phyloP scores from a whole-genome alignment of 2,797 vertebrate genomes.

The Streptopelia turtur region DNA sequence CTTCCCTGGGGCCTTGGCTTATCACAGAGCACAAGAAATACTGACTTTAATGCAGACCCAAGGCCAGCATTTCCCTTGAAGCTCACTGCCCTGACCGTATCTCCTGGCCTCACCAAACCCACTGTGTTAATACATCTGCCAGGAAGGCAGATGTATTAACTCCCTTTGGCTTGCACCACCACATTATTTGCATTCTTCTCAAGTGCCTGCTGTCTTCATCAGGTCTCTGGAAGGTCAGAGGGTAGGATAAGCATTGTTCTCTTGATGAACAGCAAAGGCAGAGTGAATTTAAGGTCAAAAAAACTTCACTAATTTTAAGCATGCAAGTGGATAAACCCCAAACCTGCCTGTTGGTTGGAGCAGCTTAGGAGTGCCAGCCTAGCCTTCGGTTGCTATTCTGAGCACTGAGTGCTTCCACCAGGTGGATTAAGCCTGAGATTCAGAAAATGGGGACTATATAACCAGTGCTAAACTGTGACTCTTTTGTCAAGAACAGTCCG shows the following conservation, averaged over 20 bases:
- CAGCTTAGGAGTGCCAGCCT: not conserved
- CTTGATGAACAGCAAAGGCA: not conserved
- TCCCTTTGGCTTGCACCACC: not conserved
- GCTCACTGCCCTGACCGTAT: fast-evolving
- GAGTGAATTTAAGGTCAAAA: not conserved
- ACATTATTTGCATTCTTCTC: not conserved
- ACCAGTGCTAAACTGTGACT: not conserved
- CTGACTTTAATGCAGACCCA: not conserved
- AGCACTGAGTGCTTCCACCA: fast-evolving
- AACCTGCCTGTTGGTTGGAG: not conserved
- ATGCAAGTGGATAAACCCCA: fast-evolving
- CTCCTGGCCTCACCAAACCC: not conserved
- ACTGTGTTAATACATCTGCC: fast-evolving
- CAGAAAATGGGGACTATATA: not conserved
- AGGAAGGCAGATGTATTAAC: not conserved
- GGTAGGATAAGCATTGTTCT: not conserved
- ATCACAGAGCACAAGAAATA: not conserved
- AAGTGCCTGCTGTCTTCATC: not conserved
- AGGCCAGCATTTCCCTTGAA: not conserved
- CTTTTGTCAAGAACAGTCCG: not conserved
- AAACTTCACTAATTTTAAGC: not conserved
- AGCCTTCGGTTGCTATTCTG: not conserved
- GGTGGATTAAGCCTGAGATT: not conserved
- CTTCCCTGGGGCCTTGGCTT: not conserved
- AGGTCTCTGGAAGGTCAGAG: not conserved